These are phyloP conservation scores for Vannuccia rotundouncinata DNA, from an alignment of 2,888 invertebrate genomes.

Conservation along the genomic window DNA sequence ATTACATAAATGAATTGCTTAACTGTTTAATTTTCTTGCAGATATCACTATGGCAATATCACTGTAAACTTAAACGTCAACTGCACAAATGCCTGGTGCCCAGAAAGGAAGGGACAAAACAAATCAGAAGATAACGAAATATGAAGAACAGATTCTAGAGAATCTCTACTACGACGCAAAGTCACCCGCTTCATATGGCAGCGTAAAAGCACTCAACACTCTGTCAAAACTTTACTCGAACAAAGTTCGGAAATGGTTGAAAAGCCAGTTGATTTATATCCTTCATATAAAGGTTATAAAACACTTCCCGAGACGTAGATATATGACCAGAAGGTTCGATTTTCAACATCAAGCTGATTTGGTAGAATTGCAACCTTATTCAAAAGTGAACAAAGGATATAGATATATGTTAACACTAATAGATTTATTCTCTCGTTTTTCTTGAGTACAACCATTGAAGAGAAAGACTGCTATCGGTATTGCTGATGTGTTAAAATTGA, in stretches of 20 bases:
- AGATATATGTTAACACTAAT: not conserved
- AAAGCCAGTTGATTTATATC: not conserved
- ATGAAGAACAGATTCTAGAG: too few species aligned
- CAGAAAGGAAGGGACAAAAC: too few species aligned
- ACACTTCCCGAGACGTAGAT: not conserved
- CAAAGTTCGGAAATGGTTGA: not conserved
- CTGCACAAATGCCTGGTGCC: too few species aligned
- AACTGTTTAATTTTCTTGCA: too few species aligned
- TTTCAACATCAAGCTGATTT: not conserved
- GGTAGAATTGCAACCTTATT: not conserved
- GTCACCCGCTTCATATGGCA: not conserved
- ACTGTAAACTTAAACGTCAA: too few species aligned
- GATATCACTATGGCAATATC: too few species aligned
- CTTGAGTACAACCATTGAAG: not conserved
- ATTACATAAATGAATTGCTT: too few species aligned
- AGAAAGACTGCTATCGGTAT: not conserved
- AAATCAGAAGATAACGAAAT: too few species aligned
- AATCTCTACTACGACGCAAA: not conserved
- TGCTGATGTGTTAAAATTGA: not conserved
- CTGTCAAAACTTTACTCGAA: not conserved
- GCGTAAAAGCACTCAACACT: not conserved
- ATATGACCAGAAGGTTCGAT: not conserved
- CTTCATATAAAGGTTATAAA: not conserved
- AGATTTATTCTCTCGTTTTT: not conserved
- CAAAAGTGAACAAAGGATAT: not conserved